Evolutionary conservation across 2,797 vertebrate genomes (phyloP), one percentile per base, ranked within the genome.

Genomic region (Notolepis coatsorum): DNA sequence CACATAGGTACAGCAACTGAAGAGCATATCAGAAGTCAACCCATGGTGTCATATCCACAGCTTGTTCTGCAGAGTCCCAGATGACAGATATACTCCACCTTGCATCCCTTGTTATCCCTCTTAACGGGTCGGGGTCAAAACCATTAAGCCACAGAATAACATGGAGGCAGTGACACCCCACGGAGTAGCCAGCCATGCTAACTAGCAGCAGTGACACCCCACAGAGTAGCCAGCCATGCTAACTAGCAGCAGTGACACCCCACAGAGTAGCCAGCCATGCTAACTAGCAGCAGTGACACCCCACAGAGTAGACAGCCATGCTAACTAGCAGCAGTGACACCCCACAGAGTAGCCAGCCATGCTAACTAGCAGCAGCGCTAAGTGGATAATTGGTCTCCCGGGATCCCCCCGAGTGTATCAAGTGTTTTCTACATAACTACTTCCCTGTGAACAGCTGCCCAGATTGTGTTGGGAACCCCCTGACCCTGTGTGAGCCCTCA

Each of bases 111-210:
- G 53, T 56, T 21, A 28, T 65, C 39, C 47, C 61, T 56, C 37
- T 75, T 61, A 57, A 62, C 3, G 37, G 70, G 38, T 52, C 63
- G 59, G 69, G 71, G 67, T 72, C 13, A 78, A 50, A 50, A 38
- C 6, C 2, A 4, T 27, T 60, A 5, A 46, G 46, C 12, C 31
- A n/a, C 20, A 4, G 15, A 15, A 20, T 66, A 57, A 57, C 33
- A 75, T 48, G 39, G 57, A 21, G 47, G 25, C 35, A n/a, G 2
- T 41, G 39, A 21, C 15, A 63, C n/a, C 61, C 33, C 35, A 37
- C 41, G 57, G 55, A 71, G 64, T 42, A 75, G 41, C 43, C 10
- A 10, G 17, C 1, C 1, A 23, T 27, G 38, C 39, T 20, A n/a
- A n/a, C n/a, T n/a, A n/a, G n/a, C n/a, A n/a, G 25, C 35, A n/a